Conservation (phyloP, 2,888 invertebrate species). For the Thereva nobilitata region DNA sequence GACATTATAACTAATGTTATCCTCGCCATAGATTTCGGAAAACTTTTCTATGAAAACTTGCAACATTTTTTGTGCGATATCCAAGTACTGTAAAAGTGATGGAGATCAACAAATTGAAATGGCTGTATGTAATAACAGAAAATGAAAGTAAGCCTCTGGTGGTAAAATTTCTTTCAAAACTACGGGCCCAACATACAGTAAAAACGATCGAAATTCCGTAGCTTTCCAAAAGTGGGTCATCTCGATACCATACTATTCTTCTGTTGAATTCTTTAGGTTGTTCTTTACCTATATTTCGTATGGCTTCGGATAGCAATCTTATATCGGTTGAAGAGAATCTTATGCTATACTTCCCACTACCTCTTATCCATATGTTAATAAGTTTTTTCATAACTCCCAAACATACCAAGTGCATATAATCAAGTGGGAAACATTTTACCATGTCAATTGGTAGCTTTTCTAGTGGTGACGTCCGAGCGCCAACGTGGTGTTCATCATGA, state of each 20-base stretch:
- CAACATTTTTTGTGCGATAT: constrained; percentile 41
- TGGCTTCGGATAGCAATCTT: not conserved
- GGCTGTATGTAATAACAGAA: constrained; percentile 36
- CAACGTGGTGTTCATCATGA: constrained; percentile 19
- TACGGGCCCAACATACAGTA: constrained; percentile 42
- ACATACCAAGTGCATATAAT: constrained; percentile 31
- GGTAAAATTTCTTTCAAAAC: constrained; percentile 39
- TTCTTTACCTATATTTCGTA: not conserved
- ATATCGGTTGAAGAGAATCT: not conserved
- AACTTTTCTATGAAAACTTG: constrained; percentile 40
- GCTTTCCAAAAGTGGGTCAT: constrained; percentile 43
- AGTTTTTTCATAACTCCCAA: constrained; percentile 20
- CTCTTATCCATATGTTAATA: not conserved
- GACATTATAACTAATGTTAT: constrained; percentile 42
- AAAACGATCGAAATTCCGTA: constrained; percentile 43
- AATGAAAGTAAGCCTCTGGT: constrained; percentile 40
- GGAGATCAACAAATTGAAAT: no score
- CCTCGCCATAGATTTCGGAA: constrained; percentile 39
- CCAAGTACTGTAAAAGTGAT: constrained; percentile 22
- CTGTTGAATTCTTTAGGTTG: constrained; percentile 24
- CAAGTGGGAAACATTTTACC: constrained; percentile 19
- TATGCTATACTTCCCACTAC: not conserved
- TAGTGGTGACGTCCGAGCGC: not conserved
- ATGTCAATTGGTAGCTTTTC: constrained; percentile 28
- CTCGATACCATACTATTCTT: constrained; percentile 7